phyloP scores from a whole-genome alignment of 2,888 invertebrate genomes.

The Nebria brevicollis region DNA sequence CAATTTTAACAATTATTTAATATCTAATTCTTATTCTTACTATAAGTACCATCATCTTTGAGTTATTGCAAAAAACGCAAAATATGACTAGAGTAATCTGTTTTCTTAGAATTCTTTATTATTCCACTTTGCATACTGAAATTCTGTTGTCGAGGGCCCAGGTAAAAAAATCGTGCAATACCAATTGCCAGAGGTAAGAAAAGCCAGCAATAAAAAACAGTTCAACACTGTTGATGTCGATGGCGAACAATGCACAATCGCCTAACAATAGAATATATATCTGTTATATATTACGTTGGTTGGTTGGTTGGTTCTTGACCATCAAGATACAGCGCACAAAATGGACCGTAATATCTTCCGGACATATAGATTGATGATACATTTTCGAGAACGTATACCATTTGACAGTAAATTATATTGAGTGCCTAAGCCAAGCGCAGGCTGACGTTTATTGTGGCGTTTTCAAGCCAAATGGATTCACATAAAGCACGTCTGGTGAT shows the following conservation, averaged over 20 bases:
- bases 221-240: constrained; percentile 5
- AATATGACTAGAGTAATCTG: no score
- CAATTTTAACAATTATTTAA: no score
- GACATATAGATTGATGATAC: constrained; percentile 15
- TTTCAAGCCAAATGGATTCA: constrained; percentile 13
- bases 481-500: constrained; percentile 10
- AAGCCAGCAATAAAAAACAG: constrained; percentile 9
- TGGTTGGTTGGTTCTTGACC: not conserved
- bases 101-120: no score
- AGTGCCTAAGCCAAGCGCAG: not conserved
- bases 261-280: constrained; percentile 3
- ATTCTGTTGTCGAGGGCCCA: not conserved
- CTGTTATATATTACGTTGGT: constrained; percentile 10
- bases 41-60: no score
- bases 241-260: constrained; percentile 15
- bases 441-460: constrained; percentile 17
- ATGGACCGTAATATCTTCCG: constrained; percentile 8
- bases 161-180: not conserved
- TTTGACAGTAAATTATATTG: constrained; percentile 11
- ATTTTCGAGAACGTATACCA: constrained; percentile 7
- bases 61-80: no score
- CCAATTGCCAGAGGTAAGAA: not conserved
- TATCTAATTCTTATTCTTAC: no score
- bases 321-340: not conserved
- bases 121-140: no score